These are phyloP conservation scores for Fundulus diaphanus DNA, from an alignment of 2,797 vertebrate species.

Conservation along the genomic window DNA sequence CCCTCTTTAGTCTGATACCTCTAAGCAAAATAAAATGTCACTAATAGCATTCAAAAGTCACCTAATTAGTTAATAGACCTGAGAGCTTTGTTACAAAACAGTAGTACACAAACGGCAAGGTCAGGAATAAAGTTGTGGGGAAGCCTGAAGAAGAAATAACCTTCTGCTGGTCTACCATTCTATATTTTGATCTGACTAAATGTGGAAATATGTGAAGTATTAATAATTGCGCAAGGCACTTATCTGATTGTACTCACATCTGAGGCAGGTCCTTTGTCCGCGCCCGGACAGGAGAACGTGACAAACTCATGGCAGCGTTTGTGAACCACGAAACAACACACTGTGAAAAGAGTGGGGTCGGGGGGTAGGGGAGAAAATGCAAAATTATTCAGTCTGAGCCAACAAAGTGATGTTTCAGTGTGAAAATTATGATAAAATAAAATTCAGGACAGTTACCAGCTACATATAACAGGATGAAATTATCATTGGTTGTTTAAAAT, in stretches of 20 bases:
- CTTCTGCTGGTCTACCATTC: not conserved
- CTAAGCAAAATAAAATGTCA: not conserved
- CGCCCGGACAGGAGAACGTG: conserved; percentile 95
- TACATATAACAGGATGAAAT: not conserved
- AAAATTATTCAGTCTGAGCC: not conserved
- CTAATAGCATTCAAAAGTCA: not conserved
- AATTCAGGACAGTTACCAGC: not conserved
- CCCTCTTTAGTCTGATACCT: not conserved
- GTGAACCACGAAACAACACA: conserved; percentile 97
- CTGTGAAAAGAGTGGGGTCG: conserved; percentile 75
- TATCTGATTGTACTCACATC: conserved; percentile 86
- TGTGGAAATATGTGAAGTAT: not conserved
- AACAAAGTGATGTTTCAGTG: not conserved
- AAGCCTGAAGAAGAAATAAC: not conserved
- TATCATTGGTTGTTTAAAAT: not conserved
- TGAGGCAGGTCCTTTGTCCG: conserved; percentile 94
- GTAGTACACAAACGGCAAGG: not conserved
- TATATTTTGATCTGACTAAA: too few relatives aligned
- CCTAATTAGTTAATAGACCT: not conserved
- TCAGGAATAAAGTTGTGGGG: not conserved
- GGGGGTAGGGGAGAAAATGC: conserved; percentile 2
- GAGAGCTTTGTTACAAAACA: not conserved
- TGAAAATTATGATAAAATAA: not conserved
- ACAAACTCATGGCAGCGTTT: conserved; percentile 98
- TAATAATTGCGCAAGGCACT: not conserved